A percentile compares a stretch with the other conserved stretches of the same genome.
phyloP scores from a whole-genome alignment of 2,113 vertebrate species.

The Lepisosteus osseus region DNA sequence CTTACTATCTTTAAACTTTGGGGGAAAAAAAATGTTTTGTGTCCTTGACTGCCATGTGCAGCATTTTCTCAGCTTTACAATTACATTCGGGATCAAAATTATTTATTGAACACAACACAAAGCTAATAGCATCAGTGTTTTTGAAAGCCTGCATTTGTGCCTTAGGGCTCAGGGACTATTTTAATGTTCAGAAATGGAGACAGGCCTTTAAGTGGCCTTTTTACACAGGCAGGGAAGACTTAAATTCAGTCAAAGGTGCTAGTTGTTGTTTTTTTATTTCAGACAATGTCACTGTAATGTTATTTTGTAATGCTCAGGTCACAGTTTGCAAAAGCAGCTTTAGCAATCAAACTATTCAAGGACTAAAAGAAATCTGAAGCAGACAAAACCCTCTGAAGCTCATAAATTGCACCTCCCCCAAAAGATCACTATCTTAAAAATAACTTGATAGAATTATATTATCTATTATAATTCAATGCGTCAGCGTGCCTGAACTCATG shows the following conservation, averaged over 20 bases:
- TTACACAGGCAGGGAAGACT: not conserved
- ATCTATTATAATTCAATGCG: too few relatives aligned
- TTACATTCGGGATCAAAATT: not conserved
- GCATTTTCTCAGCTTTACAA: too few relatives aligned
- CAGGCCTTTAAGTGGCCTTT: not conserved
- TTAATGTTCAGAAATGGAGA: conserved; percentile 3
- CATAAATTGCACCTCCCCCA: too few relatives aligned
- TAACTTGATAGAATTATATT: too few relatives aligned
- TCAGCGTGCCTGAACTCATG: too few relatives aligned
- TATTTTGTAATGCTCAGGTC: not conserved
- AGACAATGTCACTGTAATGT: not conserved
- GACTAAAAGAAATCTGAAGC: too few relatives aligned
- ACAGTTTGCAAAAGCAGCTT: not conserved
- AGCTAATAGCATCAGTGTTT: not conserved
- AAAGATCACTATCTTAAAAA: too few relatives aligned
- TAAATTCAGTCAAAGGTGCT: not conserved
- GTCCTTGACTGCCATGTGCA: too few relatives aligned
- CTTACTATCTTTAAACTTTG: too few relatives aligned
- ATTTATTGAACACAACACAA: not conserved
- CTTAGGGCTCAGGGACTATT: not conserved
- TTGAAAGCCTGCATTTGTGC: not conserved
- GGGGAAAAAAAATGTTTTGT: too few relatives aligned
- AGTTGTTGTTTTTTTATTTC: not conserved
- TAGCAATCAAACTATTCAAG: not conserved
- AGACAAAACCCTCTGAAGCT: too few relatives aligned